phyloP scores from a whole-genome alignment of 2,797 vertebrate species.

The Eulemur albifrons region DNA sequence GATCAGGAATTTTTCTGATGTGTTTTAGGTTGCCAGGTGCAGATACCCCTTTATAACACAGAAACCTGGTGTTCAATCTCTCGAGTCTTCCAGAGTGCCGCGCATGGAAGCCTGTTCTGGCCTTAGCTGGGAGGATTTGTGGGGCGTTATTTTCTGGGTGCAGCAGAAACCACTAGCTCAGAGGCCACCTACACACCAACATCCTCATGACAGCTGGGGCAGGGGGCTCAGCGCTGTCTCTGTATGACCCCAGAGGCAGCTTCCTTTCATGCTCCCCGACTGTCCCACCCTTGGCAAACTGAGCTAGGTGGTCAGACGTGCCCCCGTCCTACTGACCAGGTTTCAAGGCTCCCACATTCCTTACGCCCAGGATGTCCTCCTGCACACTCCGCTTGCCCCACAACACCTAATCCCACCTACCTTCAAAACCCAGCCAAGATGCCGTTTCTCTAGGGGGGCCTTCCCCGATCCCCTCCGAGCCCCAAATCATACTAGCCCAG shows the following conservation, averaged over 20 bases:
- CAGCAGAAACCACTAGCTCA: neutral
- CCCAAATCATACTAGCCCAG: neutral
- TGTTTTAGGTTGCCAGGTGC: neutral
- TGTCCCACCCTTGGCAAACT: neutral
- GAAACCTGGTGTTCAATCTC: neutral
- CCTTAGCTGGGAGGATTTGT: neutral
- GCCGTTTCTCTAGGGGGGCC: neutral
- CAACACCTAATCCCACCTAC: neutral
- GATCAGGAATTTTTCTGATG: neutral
- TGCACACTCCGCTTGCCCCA: neutral
- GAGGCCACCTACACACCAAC: neutral
- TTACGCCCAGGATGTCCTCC: neutral
- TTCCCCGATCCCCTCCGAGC: neutral
- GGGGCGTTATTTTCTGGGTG: neutral
- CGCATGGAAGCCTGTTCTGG: neutral
- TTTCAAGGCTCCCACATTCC: neutral
- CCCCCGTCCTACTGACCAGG: neutral
- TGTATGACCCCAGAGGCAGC: neutral
- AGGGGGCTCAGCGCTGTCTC: neutral
- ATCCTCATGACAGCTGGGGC: neutral
- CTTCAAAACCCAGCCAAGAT: neutral
- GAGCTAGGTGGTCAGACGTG: neutral
- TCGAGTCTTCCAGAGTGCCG: neutral
- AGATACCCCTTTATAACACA: neutral
- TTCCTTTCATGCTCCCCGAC: fast-evolving